Conservation (phyloP, 2,113 vertebrate species). For the Cyprinodon brontotheroides region DNA sequence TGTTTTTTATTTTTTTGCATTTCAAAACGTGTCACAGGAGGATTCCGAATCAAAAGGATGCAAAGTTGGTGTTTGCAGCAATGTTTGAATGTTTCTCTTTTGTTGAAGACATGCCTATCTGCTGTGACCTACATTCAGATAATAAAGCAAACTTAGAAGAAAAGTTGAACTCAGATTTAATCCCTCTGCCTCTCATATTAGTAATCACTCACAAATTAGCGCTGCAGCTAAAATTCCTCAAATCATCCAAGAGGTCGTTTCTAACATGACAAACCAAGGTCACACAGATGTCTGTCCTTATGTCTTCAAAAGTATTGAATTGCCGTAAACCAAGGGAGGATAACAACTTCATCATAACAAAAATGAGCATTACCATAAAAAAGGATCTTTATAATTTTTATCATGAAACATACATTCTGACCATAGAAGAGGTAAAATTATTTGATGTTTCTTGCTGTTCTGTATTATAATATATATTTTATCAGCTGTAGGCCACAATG, state of each 20-base stretch:
- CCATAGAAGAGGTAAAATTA: too few species aligned
- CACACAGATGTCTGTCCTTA: background rate
- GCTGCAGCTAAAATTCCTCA: background rate
- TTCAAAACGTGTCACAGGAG: slow-evolving; percentile 1
- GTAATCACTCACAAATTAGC: background rate
- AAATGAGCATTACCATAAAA: too few species aligned
- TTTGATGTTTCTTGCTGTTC: too few species aligned
- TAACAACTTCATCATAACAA: background rate
- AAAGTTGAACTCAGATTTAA: slow-evolving; percentile 1
- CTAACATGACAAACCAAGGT: slow-evolving; percentile 11
- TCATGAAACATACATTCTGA: too few species aligned
- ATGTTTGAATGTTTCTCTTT: background rate
- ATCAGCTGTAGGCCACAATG: too few species aligned
- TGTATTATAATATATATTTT: too few species aligned
- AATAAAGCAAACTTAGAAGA: slow-evolving; percentile 2
- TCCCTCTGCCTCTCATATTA: background rate
- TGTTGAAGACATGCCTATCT: background rate
- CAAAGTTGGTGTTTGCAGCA: background rate
- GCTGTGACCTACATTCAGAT: slow-evolving; percentile 4
- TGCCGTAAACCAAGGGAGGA: background rate
- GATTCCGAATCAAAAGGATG: background rate
- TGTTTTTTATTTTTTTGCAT: slow-evolving; percentile 1
- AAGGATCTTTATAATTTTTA: too few species aligned
- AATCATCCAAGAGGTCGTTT: background rate
- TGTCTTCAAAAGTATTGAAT: background rate